Evolutionary conservation across 2,113 vertebrate genomes (phyloP).

Genomic region (Panurus biarmicus): DNA sequence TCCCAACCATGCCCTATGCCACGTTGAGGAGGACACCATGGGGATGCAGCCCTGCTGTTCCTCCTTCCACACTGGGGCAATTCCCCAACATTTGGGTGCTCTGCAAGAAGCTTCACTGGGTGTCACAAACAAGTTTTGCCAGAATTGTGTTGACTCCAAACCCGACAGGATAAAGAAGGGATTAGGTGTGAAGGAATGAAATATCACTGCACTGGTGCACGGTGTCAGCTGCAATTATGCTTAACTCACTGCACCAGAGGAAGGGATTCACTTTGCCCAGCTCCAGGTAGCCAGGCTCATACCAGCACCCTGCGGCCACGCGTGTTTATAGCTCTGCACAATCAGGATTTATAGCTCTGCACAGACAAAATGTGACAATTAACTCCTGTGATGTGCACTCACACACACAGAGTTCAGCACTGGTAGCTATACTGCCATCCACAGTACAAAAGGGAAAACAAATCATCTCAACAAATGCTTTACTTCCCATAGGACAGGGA

Average conservation of each 20-base stretch:
- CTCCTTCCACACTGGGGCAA: background rate
- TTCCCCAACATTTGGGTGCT: background rate
- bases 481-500: background rate
- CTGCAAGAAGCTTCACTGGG: background rate
- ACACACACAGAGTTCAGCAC: background rate
- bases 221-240: background rate
- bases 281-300: background rate
- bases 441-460: background rate
- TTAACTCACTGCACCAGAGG: background rate
- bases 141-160: background rate
- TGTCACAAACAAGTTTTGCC: background rate
- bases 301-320: background rate
- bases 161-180: background rate
- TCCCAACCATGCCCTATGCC: background rate
- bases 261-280: background rate
- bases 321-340: constrained; percentile 7
- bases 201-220: background rate
- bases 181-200: background rate
- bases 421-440: background rate
- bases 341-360: constrained; percentile 6
- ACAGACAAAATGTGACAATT: constrained; percentile 46
- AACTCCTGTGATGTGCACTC: constrained; percentile 22
- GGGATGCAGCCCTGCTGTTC: background rate
- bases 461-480: background rate
- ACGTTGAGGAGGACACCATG: background rate